phyloP scores from a whole-genome alignment of 2,113 vertebrate genomes.

The Arvicanthis niloticus region DNA sequence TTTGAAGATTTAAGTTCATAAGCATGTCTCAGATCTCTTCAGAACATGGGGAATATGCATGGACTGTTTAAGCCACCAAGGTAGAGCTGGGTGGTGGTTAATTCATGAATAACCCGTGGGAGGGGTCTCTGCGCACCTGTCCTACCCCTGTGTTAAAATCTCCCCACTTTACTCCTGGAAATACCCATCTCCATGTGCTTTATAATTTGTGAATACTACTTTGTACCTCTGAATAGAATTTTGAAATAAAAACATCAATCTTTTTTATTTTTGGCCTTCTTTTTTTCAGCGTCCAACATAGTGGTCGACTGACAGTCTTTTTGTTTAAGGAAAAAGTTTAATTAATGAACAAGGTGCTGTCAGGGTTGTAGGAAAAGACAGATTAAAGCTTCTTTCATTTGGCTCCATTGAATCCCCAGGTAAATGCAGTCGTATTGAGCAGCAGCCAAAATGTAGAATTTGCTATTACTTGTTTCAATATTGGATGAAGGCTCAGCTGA shows the following conservation, averaged over 20 bases:
- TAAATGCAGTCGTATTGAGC: conserved; percentile 38
- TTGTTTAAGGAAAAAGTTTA: conserved; percentile 52
- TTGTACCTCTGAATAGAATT: conserved; percentile 4
- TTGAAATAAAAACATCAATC: background rate
- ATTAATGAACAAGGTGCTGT: conserved; percentile 61
- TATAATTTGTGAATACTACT: background rate
- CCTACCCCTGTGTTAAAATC: background rate
- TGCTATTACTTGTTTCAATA: conserved; percentile 73
- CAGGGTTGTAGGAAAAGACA: conserved; percentile 53
- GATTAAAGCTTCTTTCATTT: conserved; percentile 62
- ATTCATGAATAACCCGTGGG: background rate
- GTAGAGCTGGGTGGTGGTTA: background rate
- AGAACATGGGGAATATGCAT: no score
- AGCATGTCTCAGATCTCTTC: background rate
- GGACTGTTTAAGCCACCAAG: background rate
- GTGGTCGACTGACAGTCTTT: background rate
- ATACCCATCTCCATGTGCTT: background rate
- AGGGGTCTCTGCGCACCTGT: no score
- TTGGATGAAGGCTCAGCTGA: conserved; percentile 68
- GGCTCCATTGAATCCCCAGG: conserved; percentile 54
- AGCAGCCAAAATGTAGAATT: conserved; percentile 55
- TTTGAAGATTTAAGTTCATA: background rate
- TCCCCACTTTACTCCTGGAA: background rate
- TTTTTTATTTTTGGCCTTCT: conserved; percentile 21
- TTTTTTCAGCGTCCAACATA: background rate